Evolutionary conservation across 2,113 vertebrate species (phyloP).

Genomic region (Oreotrochilus melanogaster): DNA sequence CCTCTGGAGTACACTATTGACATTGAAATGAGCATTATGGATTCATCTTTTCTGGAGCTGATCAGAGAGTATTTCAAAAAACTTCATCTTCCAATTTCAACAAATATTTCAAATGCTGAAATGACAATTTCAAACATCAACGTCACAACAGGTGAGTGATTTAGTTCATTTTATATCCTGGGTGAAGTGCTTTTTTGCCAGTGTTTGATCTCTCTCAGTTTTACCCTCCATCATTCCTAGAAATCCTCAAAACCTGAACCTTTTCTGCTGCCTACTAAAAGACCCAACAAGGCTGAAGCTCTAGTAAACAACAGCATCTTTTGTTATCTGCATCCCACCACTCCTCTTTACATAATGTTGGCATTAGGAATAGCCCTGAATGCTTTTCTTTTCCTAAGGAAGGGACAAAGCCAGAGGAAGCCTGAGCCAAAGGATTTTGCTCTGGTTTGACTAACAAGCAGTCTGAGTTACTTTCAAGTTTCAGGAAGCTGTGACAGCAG

Average conservation of each 20-base stretch:
- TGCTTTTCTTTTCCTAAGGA: slow-evolving; percentile 9
- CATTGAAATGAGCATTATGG: slow-evolving; percentile 66
- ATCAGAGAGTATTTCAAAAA: slow-evolving; percentile 53
- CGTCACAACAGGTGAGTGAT: slow-evolving; percentile 74
- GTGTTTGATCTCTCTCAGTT: not conserved
- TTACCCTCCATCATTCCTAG: rapidly evolving
- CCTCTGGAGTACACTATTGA: slow-evolving; percentile 30
- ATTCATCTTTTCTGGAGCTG: slow-evolving; percentile 52
- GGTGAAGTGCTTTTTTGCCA: not conserved
- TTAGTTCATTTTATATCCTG: not conserved
- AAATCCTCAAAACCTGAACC: not conserved
- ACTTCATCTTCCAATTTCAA: slow-evolving; percentile 22
- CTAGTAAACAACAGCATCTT: not conserved
- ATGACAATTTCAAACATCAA: slow-evolving; percentile 52
- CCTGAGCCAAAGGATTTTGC: not conserved
- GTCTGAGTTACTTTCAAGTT: slow-evolving; percentile 30
- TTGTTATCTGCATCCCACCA: not conserved
- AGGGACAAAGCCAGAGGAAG: not conserved
- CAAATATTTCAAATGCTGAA: slow-evolving; percentile 17
- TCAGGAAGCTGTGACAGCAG: not conserved
- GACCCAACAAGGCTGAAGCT: not conserved
- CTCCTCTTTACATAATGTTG: not conserved
- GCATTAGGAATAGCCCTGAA: not conserved
- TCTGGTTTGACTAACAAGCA: not conserved
- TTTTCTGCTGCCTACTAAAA: not conserved